Evolutionary conservation across 2,113 vertebrate species (phyloP), one percentile per base, ranked within the genome.

Genomic region (Halichoerus grypus): DNA sequence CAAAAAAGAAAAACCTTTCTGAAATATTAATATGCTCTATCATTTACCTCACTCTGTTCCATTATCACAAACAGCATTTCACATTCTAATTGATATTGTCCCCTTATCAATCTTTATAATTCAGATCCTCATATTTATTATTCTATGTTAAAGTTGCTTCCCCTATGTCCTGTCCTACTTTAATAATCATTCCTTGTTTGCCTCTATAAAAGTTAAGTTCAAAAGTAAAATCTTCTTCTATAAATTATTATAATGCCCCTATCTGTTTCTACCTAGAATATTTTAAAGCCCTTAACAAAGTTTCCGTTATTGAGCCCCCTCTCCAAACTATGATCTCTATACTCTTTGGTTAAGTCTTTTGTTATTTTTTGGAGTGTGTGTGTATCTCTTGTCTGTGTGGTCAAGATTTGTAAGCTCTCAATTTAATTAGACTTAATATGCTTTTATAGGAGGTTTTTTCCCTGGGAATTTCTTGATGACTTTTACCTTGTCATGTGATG

Each of bases 251-350:
- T 53, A 69, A 82, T 69, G n/a, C 88, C 71, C 21, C 71, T 82
- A 84, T 82, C 4, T 72, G 55, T 92, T 94, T 90, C 42, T 69
- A 42, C 28, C 10, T 72, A 14, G 61, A 79, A 33, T 61, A 74
- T 74, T 95, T 96, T 59, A 42, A 95, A 97, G 31, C 36, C 51
- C 33, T 89, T 42, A 51, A 46, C 13, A 79, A 57, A 67, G 42
- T 51, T 57, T 86, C 36, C 33, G 0, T 57, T 42, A 33, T 49
- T 26, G 36, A 77, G 12, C 36, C 28, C 22, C 10, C 42, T 8
- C 28, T 61, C 36, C 77, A 49, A 76, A 7, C 39, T 82, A 8
- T 61, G 13, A 67, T 67, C 26, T 61, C 0, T 67, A 8, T 86
- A 15, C 24, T 89, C 69, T 61, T 31, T 82, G 65, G 79, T 39